Conservation (phyloP, 92 coral and sea anemone species). For the Siderastrea siderea region DNA sequence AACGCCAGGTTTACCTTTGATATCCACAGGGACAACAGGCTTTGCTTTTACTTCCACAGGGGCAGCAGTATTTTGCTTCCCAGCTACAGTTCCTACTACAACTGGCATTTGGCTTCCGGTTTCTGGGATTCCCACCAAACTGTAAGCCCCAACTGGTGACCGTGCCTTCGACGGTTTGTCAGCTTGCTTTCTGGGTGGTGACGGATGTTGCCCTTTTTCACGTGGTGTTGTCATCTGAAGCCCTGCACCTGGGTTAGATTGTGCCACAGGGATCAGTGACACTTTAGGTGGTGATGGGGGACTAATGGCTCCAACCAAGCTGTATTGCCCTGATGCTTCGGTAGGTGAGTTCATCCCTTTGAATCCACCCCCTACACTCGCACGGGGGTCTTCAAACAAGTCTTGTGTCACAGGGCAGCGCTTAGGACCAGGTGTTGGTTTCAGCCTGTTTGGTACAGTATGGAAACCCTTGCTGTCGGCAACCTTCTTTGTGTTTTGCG, state of each 20-base stretch:
- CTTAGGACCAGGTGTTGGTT: slow-evolving; percentile 13
- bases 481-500: background rate
- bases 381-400: slow-evolving; percentile 9
- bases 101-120: background rate
- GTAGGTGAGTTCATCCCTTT: slow-evolving; percentile 3
- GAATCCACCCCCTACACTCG: background rate
- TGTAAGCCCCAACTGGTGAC: slow-evolving; percentile 23
- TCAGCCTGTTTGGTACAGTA: slow-evolving; percentile 29
- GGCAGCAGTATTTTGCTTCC: slow-evolving; percentile 13
- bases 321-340: slow-evolving; percentile 31
- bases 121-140: slow-evolving; percentile 41
- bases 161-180: background rate
- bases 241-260: background rate
- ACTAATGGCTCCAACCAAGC: slow-evolving; percentile 51
- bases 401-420: slow-evolving; percentile 9
- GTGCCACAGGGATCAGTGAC: background rate
- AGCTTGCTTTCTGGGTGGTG: background rate
- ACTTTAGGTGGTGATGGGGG: slow-evolving; percentile 12
- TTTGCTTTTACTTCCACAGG: slow-evolving; percentile 12
- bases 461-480: slow-evolving; percentile 21
- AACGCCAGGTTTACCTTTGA: background rate
- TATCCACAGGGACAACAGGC: background rate
- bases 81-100: background rate
- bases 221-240: background rate
- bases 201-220: background rate